Evolutionary conservation across 2,113 vertebrate species (phyloP), one percentile per base, ranked within the genome.

Genomic region (Malaclemys terrapin): DNA sequence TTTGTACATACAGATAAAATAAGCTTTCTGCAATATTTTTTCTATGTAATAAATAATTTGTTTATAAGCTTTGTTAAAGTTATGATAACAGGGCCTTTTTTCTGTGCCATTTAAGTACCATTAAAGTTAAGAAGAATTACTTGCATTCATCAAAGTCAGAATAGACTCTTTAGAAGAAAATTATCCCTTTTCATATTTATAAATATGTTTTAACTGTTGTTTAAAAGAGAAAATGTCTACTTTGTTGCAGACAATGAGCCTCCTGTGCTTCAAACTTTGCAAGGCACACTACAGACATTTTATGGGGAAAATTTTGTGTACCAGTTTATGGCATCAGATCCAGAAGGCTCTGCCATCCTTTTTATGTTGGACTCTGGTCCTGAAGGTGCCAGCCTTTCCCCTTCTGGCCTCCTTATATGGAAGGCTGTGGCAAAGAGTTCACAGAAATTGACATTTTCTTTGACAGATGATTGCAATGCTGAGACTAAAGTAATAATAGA

Each of bases 361-460:
- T 99, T 99, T 96, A 97, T 94, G 1, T 76, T 99, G 96, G 89
- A 98, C 8, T 99, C 99, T 19, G 98, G 98, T 31, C 99, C 99
- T 5, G 95, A 97, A 62, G 99, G 98, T 38, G 98, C 98, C 12
- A 97, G 94, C 16, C 96, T 99, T 92, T 99, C 99, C 56, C 97
- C 99, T 17, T 97, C 98, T 50, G 99, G 99, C 80, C 98, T 99
- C 83, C 98, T 99, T 85, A 97, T 83, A 45, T 99, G 99, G 99
- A 99, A 98, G 97, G 97, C 97, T 56, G 59, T 89, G 85, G 96
- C 95, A n/a, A 86, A 96, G 10, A 96, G 84, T 76, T 80, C 91
- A 3, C 98, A 98, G 92, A 96, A 86, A 65, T 98, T 99, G 93
- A 96, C 88, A 16, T 97, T 99, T 89, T 96, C 92, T n/a, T 93